phyloP scores from a whole-genome alignment of 1,140 invertebrate species.

The Leguminivora glycinivorella region DNA sequence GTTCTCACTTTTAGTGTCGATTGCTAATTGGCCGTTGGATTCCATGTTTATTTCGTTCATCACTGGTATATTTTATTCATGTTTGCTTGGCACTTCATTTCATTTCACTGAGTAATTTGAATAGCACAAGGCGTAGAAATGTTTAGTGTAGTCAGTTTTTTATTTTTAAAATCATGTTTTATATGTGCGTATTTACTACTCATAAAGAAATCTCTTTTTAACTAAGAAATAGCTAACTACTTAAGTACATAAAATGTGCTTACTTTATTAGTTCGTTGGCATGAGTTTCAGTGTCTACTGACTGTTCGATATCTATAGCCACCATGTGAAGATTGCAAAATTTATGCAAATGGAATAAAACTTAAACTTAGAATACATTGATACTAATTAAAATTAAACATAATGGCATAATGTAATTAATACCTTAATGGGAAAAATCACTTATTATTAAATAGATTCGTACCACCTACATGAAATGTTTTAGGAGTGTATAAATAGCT shows the following conservation, averaged over 20 bases:
- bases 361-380: too few species aligned
- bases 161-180: neutral
- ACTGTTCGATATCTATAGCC: neutral
- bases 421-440: too few species aligned
- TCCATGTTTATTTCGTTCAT: constrained; percentile 3
- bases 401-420: too few species aligned
- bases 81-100: neutral
- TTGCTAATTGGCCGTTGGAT: neutral
- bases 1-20: neutral
- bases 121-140: neutral
- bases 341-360: neutral
- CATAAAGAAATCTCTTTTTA: neutral
- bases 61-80: constrained; percentile 5
- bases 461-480: too few species aligned
- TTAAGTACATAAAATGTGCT: too few species aligned
- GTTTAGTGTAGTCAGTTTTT: neutral
- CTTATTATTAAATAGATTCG: too few species aligned
- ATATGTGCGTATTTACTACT: neutral
- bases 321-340: neutral
- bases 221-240: neutral
- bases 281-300: neutral
- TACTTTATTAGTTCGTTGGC: too few species aligned
- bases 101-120: too few species aligned
- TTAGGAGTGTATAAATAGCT: neutral
- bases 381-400: too few species aligned